A percentile compares a stretch with the other conserved stretches of the same genome.
These are phyloP conservation scores for Oreochromis mossambicus DNA, from an alignment of 2,797 vertebrate species.

Conservation along the genomic window DNA sequence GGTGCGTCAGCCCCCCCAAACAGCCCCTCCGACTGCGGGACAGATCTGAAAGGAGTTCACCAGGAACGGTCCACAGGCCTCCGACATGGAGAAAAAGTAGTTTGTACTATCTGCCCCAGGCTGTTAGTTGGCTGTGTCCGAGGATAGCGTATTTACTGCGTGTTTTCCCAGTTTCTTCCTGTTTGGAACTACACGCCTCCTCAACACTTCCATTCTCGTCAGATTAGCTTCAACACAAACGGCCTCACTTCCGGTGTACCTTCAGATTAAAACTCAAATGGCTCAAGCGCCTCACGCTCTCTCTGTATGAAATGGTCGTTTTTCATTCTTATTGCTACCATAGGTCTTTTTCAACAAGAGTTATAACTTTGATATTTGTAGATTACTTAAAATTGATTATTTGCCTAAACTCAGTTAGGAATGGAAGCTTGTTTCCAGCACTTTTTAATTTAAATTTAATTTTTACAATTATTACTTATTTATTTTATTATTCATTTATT, in stretches of 20 bases:
- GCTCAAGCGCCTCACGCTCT: neutral
- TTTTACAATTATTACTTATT: neutral
- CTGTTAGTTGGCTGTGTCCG: neutral
- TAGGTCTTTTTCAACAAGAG: neutral
- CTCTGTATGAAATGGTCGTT: neutral
- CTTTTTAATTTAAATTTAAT: neutral
- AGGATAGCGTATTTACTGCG: neutral
- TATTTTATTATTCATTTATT: neutral
- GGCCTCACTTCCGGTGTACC: neutral
- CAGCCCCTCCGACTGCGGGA: conserved; percentile 16
- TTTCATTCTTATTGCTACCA: neutral
- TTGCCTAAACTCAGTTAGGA: neutral
- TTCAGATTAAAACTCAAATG: conserved; percentile 18
- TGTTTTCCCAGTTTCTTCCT: conserved; percentile 62
- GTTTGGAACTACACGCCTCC: conserved; percentile 48
- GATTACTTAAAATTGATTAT: neutral
- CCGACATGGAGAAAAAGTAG: neutral
- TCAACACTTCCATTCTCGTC: neutral
- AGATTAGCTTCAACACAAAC: neutral
- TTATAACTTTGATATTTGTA: neutral
- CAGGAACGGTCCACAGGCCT: neutral
- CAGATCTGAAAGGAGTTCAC: conserved; percentile 1
- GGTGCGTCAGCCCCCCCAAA: conserved; percentile 19
- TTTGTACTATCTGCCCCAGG: neutral
- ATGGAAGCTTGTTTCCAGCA: neutral